These are phyloP conservation scores for Megalonaias nervosa DNA, from an alignment of 1,140 invertebrate species.

Conservation along the genomic window DNA sequence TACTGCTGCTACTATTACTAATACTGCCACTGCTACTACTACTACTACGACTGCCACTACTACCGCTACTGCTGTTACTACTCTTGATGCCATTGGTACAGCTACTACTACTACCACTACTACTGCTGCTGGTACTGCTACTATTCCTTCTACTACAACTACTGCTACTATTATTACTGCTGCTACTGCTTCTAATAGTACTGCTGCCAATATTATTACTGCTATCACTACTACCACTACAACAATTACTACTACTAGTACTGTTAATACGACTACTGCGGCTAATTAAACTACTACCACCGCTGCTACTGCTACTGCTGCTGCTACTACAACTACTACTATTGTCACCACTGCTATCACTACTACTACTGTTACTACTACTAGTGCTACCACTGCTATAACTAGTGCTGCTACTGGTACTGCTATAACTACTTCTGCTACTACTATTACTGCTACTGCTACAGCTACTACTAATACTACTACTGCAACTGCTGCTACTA, in stretches of 20 bases:
- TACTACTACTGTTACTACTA: not conserved
- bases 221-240: not conserved
- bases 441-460: no score
- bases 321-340: not conserved
- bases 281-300: not conserved
- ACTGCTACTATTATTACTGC: not conserved
- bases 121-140: not conserved
- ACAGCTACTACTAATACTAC: no score
- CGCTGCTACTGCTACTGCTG: not conserved
- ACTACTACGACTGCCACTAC: slow-evolving; percentile 1
- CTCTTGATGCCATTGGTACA: no score
- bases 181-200: not conserved
- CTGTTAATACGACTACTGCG: not conserved
- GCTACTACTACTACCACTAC: not conserved
- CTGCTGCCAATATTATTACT: not conserved
- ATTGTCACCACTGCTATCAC: not conserved
- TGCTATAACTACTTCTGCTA: no score
- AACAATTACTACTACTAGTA: not conserved
- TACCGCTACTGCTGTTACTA: not conserved
- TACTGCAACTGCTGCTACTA: no score
- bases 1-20: not conserved
- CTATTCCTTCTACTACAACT: not conserved
- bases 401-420: no score
- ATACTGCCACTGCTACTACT: not conserved
- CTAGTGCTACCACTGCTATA: not conserved